A percentile compares a stretch with the other conserved stretches of the same genome.
Conservation (phyloP, 1,140 invertebrate species). For the Drosophila neocordata region DNA sequence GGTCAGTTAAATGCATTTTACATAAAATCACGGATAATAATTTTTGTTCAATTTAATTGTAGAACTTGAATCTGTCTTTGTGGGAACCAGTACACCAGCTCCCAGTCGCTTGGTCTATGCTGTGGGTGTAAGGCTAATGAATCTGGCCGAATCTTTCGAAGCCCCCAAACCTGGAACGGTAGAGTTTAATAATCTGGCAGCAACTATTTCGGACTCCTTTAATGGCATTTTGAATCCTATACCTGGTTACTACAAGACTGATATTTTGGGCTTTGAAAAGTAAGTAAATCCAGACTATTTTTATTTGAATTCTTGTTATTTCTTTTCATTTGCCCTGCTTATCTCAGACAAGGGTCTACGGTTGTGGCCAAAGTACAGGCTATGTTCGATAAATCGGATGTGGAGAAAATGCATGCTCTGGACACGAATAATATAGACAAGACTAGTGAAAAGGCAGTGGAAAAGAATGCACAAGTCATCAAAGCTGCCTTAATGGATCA, state of each 20-base stretch:
- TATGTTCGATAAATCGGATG: constrained; percentile 86
- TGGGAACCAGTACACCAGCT: constrained; percentile 85
- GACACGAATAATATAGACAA: constrained; percentile 83
- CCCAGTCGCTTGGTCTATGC: constrained; percentile 87
- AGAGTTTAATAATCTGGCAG: constrained; percentile 89
- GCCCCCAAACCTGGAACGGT: constrained; percentile 87
- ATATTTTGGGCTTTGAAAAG: constrained; percentile 89
- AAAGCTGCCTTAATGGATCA: constrained; percentile 87
- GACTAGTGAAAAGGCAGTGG: constrained; percentile 67
- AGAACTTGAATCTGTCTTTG: constrained; percentile 84
- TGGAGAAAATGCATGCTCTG: constrained; percentile 84
- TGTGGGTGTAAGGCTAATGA: constrained; percentile 89
- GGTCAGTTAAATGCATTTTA: constrained; percentile 79
- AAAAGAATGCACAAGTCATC: constrained; percentile 83
- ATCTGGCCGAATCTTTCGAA: constrained; percentile 89
- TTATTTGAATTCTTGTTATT: too few relatives aligned
- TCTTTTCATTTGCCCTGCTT: background rate
- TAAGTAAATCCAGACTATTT: constrained; percentile 82
- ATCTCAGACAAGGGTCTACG: constrained; percentile 84
- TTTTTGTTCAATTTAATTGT: background rate
- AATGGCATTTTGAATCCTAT: constrained; percentile 86
- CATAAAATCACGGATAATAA: background rate
- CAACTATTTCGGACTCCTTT: constrained; percentile 87
- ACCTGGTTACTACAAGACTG: constrained; percentile 89
- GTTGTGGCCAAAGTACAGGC: constrained; percentile 87